Percentiles rank a stretch among this genome's conserved stretches.
Evolutionary conservation across 2,797 vertebrate species (phyloP).

Genomic region (Pipistrellus pygmaeus): DNA sequence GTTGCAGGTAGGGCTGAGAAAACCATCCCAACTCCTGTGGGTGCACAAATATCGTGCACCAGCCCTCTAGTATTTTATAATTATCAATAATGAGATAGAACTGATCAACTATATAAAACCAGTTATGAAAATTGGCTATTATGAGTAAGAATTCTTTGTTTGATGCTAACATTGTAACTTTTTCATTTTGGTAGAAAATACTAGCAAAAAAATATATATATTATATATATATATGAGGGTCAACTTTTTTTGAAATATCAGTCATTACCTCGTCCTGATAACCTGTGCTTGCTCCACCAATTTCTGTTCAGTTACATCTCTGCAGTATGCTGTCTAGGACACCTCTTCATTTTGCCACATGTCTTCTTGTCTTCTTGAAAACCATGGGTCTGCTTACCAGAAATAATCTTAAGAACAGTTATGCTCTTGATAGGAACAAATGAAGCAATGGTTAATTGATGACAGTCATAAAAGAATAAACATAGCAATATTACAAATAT

Average conservation of each 20-base stretch:
- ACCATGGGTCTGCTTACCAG: background rate
- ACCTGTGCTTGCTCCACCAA: background rate
- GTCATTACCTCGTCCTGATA: background rate
- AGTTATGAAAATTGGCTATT: background rate
- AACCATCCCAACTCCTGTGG: too few species aligned
- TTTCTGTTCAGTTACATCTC: slow-evolving; percentile 16
- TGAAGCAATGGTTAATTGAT: background rate
- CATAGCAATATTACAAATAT: background rate
- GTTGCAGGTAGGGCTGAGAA: too few species aligned
- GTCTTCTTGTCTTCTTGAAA: background rate
- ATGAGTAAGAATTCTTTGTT: background rate
- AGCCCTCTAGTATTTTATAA: background rate
- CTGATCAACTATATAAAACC: background rate
- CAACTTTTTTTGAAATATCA: slow-evolving; percentile 1
- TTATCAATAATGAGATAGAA: slow-evolving; percentile 16
- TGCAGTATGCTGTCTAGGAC: background rate
- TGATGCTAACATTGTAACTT: background rate
- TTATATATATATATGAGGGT: background rate
- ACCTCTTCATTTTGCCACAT: background rate
- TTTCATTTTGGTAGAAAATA: slow-evolving; percentile 37
- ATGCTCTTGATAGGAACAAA: background rate
- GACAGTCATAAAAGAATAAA: background rate
- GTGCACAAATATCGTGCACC: too few species aligned
- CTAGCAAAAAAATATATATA: background rate
- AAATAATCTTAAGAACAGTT: background rate